A percentile compares a stretch with the other conserved stretches of the same genome.
Conservation (phyloP, 2,888 invertebrate species). For the Watsonalla binaria region DNA sequence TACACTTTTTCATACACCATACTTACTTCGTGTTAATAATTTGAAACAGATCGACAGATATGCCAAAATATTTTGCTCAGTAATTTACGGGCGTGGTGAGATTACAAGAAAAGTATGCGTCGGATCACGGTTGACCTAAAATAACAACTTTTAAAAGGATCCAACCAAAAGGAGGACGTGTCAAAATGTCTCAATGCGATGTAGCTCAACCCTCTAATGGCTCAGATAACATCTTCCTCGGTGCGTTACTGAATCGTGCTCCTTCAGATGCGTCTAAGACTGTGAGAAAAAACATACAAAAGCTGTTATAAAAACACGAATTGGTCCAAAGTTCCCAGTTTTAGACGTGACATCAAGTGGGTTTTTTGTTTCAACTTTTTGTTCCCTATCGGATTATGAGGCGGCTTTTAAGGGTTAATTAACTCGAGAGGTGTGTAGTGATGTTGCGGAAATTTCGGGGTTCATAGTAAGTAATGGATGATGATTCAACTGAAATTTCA, state of each 20-base stretch:
- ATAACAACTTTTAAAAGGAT: conserved; percentile 49
- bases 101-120: conserved; percentile 25
- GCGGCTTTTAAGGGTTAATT: conserved; percentile 69
- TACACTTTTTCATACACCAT: conserved; percentile 19
- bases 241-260: conserved; percentile 74
- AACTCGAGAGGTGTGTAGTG: conserved; percentile 60
- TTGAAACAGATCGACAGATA: conserved; percentile 9
- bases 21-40: conserved; percentile 16
- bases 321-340: conserved; percentile 63
- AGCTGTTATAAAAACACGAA: conserved; percentile 65
- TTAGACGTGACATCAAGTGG: conserved; percentile 69
- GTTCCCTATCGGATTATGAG: conserved; percentile 60
- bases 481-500: conserved; percentile 28
- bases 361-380: conserved; percentile 58
- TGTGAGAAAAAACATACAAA: conserved; percentile 77
- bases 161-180: conserved; percentile 61
- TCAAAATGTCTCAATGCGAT: conserved; percentile 66
- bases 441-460: conserved; percentile 54
- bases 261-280: conserved; percentile 65
- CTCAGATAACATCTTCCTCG: conserved; percentile 66
- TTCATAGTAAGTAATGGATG: conserved; percentile 29
- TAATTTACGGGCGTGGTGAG: conserved; percentile 25
- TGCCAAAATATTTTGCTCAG: conserved; percentile 20
- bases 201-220: conserved; percentile 66
- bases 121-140: conserved; percentile 51